phyloP scores from a whole-genome alignment of 2,797 vertebrate species.

The Phataginus tetradactyla region DNA sequence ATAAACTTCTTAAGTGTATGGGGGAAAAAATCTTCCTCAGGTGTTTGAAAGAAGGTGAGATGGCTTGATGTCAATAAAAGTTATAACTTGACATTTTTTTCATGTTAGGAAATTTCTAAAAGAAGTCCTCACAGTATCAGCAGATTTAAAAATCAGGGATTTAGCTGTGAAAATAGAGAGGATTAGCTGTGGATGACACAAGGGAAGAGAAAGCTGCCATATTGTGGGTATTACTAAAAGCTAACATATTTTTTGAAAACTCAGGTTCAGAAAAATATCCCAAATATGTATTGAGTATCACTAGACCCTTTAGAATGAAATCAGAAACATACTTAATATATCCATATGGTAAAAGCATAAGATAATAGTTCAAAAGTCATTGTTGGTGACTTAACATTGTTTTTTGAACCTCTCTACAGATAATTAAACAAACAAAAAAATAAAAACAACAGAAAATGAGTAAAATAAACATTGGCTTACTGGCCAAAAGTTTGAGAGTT shows the following conservation, averaged over 20 bases:
- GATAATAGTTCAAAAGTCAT: not conserved
- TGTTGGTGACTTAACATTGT: not conserved
- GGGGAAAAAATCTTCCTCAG: not conserved
- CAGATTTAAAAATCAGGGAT: constrained; percentile 26
- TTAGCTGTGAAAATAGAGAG: not conserved
- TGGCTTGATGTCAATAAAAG: constrained; percentile 41
- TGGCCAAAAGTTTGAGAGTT: not conserved
- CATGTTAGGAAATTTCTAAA: constrained; percentile 19
- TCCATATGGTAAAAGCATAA: not conserved
- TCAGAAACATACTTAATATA: not conserved
- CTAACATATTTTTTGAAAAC: not conserved
- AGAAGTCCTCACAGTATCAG: not conserved
- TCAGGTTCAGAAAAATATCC: not conserved
- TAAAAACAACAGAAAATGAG: not conserved
- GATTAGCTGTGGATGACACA: not conserved
- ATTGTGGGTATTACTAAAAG: not conserved
- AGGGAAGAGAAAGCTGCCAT: not conserved
- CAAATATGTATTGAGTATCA: not conserved
- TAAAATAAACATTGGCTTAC: not conserved
- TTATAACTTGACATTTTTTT: constrained; percentile 14
- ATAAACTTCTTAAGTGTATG: not conserved
- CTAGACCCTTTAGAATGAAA: not conserved
- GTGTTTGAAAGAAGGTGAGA: not conserved
- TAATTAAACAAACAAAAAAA: not conserved
- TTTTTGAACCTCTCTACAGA: not conserved